Conservation (phyloP, 1,140 invertebrate genomes). For the Diabrotica virgifera region DNA sequence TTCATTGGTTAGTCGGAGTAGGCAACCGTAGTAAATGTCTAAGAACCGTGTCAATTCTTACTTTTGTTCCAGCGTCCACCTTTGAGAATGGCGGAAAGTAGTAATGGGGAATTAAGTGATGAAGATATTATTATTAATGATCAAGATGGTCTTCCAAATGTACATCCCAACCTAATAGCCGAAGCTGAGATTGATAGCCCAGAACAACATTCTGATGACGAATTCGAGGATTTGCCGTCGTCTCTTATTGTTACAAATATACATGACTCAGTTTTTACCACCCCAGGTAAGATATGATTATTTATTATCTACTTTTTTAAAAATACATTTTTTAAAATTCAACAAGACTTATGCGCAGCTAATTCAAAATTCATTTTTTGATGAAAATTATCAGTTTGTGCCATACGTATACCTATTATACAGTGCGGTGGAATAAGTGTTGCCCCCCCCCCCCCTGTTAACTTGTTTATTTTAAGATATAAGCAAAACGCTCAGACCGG, state of each 20-base stretch:
- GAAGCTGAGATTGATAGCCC: constrained; percentile 55
- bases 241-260: constrained; percentile 89
- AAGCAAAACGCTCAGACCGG: too few species aligned
- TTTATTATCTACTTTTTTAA: neutral
- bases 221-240: constrained; percentile 78
- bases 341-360: too few species aligned
- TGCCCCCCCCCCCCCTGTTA: too few species aligned
- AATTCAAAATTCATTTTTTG: too few species aligned
- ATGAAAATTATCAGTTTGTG: too few species aligned
- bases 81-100: constrained; percentile 38
- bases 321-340: too few species aligned
- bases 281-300: constrained; percentile 55
- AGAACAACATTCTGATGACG: constrained; percentile 60
- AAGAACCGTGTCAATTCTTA: too few species aligned
- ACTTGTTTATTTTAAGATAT: too few species aligned
- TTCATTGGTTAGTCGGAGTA: too few species aligned
- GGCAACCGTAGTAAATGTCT: too few species aligned
- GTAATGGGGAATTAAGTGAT: constrained; percentile 50
- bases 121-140: constrained; percentile 78
- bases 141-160: constrained; percentile 76
- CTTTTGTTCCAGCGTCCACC: neutral
- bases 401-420: too few species aligned
- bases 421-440: too few species aligned
- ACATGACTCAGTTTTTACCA: constrained; percentile 72
- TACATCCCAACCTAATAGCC: constrained; percentile 65